Conservation (phyloP, 2,888 invertebrate species). For the Lasioglossum pauxillum region DNA sequence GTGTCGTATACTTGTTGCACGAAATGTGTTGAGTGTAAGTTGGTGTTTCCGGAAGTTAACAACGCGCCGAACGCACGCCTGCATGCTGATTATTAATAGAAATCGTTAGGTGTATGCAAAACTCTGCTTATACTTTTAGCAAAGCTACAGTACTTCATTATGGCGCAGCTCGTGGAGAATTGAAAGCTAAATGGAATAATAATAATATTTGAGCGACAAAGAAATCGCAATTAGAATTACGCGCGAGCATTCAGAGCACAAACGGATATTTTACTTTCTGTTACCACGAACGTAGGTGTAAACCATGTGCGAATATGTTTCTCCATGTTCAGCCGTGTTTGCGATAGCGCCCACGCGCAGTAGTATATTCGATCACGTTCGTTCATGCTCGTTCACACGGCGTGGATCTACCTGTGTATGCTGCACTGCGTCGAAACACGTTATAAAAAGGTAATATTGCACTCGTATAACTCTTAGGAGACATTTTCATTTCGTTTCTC, state of each 20-base stretch:
- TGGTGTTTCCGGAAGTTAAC: constrained; percentile 61
- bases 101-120: not conserved
- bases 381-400: constrained; percentile 1
- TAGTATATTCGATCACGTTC: constrained; percentile 7
- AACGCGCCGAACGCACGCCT: constrained; percentile 38
- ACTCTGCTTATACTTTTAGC: too few species aligned
- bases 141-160: not conserved
- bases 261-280: not conserved
- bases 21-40: constrained; percentile 78
- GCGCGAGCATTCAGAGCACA: not conserved
- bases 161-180: not conserved
- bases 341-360: not conserved
- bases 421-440: not conserved
- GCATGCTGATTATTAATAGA: not conserved
- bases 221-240: not conserved
- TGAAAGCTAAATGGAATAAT: not conserved
- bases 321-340: not conserved
- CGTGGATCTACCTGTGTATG: not conserved
- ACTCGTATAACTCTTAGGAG: not conserved
- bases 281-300: not conserved
- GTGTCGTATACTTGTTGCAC: constrained; percentile 78
- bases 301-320: not conserved
- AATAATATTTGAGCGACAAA: not conserved
- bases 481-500: not conserved
- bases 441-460: not conserved